Percentiles rank a stretch among this genome's conserved stretches.
phyloP scores from a whole-genome alignment of 2,113 vertebrate genomes.

The Pseudorhombus dupliciocellatus region DNA sequence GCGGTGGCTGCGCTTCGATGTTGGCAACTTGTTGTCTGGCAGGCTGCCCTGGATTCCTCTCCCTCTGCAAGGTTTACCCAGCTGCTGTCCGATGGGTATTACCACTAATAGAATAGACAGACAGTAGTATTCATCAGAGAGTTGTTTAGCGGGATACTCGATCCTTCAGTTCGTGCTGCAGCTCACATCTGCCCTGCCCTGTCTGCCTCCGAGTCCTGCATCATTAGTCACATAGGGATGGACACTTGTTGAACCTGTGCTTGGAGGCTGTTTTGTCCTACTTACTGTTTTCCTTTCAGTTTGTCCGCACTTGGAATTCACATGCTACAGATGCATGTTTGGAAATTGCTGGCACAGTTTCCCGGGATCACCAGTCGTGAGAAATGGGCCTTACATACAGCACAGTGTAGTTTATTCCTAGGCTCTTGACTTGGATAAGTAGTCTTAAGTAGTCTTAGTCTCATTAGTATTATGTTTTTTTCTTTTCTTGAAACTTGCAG shows the following conservation, averaged over 20 bases:
- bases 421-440: no score
- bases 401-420: no score
- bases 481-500: no score
- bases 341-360: not conserved
- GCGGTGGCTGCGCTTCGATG: not conserved
- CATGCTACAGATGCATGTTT: not conserved
- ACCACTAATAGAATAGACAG: conserved; percentile 20
- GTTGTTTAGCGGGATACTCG: conserved; percentile 7
- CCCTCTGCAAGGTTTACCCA: conserved; percentile 15
- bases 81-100: conserved; percentile 36
- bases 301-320: not conserved
- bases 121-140: conserved; percentile 5
- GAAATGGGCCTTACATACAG: not conserved
- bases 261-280: not conserved
- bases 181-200: not conserved
- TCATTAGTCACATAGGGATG: not conserved
- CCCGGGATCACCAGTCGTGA: no score
- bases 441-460: no score
- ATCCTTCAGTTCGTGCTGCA: not conserved
- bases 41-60: conserved; percentile 12
- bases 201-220: not conserved
- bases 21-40: conserved; percentile 45
- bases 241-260: conserved; percentile 35
- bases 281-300: not conserved
- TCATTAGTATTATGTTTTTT: no score